Evolutionary conservation across 2,888 invertebrate species (phyloP).

Genomic region (Amorpha juglandis): DNA sequence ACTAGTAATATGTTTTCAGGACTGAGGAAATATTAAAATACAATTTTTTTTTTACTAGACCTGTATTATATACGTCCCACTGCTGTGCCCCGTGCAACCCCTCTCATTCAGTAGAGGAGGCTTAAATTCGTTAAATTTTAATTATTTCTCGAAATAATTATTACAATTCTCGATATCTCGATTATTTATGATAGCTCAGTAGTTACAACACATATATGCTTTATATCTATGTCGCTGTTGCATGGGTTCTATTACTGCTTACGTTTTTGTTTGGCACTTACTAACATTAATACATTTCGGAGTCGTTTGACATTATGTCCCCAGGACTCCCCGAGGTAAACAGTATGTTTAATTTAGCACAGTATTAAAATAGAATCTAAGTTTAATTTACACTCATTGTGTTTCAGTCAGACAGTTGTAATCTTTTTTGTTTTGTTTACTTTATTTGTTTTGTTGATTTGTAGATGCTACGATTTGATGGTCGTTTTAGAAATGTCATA

Average conservation of each 20-base stretch:
- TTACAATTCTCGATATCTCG: constrained; percentile 13
- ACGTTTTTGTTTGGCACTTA: constrained; percentile 44
- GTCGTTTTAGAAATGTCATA: constrained; percentile 3
- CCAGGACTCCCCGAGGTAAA: constrained; percentile 64
- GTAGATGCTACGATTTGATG: background rate
- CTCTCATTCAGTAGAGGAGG: no score
- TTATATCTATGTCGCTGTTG: constrained; percentile 39
- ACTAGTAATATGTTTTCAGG: no score
- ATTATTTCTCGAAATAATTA: no score
- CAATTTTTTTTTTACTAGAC: background rate
- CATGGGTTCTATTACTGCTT: constrained; percentile 48
- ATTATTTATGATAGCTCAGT: background rate
- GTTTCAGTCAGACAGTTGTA: constrained; percentile 2
- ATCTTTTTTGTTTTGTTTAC: background rate
- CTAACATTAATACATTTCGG: constrained; percentile 39
- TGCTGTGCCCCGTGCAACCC: no score
- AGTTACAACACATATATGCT: background rate
- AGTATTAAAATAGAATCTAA: background rate
- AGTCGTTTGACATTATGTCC: constrained; percentile 77
- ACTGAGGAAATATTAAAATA: background rate
- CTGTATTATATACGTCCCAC: no score
- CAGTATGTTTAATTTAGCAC: constrained; percentile 22
- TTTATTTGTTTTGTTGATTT: background rate
- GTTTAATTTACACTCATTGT: constrained; percentile 3
- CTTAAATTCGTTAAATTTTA: no score